These are phyloP conservation scores for Acanthopagrus latus DNA, from an alignment of 2,797 vertebrate genomes.

Conservation along the genomic window DNA sequence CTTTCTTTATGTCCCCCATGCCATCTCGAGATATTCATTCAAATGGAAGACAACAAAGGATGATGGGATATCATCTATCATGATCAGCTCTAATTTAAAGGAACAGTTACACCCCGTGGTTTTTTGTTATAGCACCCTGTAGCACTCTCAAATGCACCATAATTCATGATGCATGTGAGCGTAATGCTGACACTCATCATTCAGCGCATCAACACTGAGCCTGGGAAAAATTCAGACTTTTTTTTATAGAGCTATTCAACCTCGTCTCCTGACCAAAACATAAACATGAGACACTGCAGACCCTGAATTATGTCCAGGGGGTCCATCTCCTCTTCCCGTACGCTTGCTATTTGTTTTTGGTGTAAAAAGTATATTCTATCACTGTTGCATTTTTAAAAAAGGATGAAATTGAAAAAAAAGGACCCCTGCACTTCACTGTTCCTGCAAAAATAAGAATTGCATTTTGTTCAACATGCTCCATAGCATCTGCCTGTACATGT, in stretches of 20 bases:
- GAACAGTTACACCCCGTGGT: conserved; percentile 10
- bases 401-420: too few species aligned
- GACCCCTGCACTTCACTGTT: not conserved
- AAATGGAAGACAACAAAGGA: conserved; percentile 60
- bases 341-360: too few species aligned
- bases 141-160: not conserved
- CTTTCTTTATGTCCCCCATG: conserved; percentile 41
- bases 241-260: not conserved
- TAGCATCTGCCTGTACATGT: not conserved
- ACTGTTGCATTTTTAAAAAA: too few species aligned
- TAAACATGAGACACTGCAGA: not conserved
- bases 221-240: not conserved
- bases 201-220: not conserved
- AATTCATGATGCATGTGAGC: not conserved
- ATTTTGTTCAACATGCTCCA: not conserved
- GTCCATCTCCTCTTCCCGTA: too few species aligned
- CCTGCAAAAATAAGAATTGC: not conserved
- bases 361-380: too few species aligned
- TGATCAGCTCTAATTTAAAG: conserved; percentile 40
- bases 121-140: conserved; percentile 15
- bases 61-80: conserved; percentile 64
- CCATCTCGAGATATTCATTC: conserved; percentile 46
- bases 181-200: conserved; percentile 1
- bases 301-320: not conserved
- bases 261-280: not conserved